These are phyloP conservation scores for Entomyzon cyanotis DNA, from an alignment of 2,113 vertebrate genomes.

Conservation along the genomic window DNA sequence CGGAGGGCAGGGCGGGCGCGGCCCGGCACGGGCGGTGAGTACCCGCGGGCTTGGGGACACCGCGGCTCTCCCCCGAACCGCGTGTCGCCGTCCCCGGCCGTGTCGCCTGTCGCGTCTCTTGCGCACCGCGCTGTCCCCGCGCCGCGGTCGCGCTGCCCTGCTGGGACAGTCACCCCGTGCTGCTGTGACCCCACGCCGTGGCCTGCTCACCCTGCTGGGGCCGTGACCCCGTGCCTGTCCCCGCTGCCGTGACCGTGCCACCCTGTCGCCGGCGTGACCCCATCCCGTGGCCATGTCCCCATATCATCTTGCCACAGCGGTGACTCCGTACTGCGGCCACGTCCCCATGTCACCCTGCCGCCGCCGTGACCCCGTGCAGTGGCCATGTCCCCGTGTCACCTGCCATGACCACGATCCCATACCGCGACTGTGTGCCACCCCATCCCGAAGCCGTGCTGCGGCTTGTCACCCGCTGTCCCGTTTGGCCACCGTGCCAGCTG, in stretches of 20 bases:
- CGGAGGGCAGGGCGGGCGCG: not conserved
- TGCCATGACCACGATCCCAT: accelerated
- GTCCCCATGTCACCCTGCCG: not conserved
- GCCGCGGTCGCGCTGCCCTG: not conserved
- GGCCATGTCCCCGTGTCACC: accelerated
- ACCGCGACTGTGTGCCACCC: not conserved
- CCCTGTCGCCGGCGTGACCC: not conserved
- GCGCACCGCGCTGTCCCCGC: not conserved
- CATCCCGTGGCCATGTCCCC: accelerated
- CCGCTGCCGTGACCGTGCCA: accelerated
- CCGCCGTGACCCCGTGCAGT: accelerated
- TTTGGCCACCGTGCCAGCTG: not conserved
- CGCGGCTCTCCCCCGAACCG: not conserved
- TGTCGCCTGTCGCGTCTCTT: not conserved
- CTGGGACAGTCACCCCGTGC: not conserved
- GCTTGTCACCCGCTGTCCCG: not conserved
- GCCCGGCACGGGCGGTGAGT: not conserved
- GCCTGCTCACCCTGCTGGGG: not conserved
- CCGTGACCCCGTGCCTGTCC: not conserved
- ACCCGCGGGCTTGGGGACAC: too few relatives aligned
- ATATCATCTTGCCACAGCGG: accelerated
- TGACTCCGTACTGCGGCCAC: accelerated
- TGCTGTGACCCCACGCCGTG: not conserved
- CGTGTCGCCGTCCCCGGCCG: too few relatives aligned
- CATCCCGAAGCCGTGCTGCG: accelerated